Percentiles rank a stretch among this genome's conserved stretches.
Conservation (phyloP, 2,888 invertebrate genomes). For the Mechanitis messenoides region DNA sequence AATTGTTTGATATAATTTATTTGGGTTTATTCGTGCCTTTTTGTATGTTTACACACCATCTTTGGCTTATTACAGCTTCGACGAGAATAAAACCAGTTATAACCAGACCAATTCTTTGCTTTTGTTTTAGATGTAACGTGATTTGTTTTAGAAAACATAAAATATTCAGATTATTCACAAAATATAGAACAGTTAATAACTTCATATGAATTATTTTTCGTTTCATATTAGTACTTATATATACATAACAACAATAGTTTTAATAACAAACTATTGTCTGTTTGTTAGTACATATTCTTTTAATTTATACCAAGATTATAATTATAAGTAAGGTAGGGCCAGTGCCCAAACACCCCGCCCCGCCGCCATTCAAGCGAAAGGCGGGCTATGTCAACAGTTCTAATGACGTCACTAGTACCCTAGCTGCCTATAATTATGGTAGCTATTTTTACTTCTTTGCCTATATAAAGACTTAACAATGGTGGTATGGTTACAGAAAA, state of each 20-base stretch:
- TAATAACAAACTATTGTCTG: not conserved
- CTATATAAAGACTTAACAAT: constrained; percentile 3
- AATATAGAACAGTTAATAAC: not conserved
- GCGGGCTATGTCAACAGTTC: constrained; percentile 68
- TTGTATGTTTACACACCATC: constrained; percentile 26
- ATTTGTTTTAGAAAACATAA: not conserved
- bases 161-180: not conserved
- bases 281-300: not conserved
- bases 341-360: constrained; percentile 47
- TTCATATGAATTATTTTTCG: no score
- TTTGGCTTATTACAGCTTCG: constrained; percentile 21
- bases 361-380: constrained; percentile 60
- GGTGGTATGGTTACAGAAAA: no score
- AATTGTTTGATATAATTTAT: constrained; percentile 32
- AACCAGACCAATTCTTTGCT: constrained; percentile 9
- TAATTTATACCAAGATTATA: constrained; percentile 24
- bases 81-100: constrained; percentile 8
- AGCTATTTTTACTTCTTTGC: constrained; percentile 1
- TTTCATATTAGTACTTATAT: not conserved
- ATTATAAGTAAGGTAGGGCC: constrained; percentile 26
- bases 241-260: not conserved
- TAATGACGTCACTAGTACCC: constrained; percentile 72
- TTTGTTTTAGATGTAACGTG: not conserved
- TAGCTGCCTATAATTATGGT: constrained; percentile 57
- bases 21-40: constrained; percentile 28